phyloP scores from a whole-genome alignment of 2,113 vertebrate genomes.

The Tragelaphus strepsiceros region DNA sequence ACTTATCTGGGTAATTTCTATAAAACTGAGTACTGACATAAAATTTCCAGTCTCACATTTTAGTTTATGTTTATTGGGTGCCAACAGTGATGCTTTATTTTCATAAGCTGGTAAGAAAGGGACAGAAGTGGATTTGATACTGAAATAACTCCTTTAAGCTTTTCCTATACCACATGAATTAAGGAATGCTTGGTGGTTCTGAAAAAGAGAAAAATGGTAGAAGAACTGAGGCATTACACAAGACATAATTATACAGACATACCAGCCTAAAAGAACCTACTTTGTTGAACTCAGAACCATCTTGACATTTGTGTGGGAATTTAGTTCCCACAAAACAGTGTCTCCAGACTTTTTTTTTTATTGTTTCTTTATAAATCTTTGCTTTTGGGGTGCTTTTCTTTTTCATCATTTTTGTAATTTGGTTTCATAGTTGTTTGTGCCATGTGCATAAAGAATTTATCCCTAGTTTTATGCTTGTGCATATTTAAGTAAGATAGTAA shows the following conservation, averaged over 20 bases:
- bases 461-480: not conserved
- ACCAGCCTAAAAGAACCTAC: not conserved
- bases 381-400: not conserved
- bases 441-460: not conserved
- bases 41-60: not conserved
- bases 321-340: conserved; percentile 1
- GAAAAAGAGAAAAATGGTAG: not conserved
- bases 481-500: not conserved
- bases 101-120: not conserved
- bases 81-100: not conserved
- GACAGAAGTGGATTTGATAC: not conserved
- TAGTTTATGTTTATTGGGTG: not conserved
- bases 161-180: not conserved
- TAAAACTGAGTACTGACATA: not conserved
- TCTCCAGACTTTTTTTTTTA: not conserved
- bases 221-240: not conserved
- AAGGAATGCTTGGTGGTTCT: not conserved
- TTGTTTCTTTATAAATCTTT: conserved; percentile 8
- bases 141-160: not conserved
- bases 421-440: not conserved
- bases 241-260: not conserved
- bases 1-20: not conserved
- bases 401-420: conserved; percentile 6
- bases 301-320: not conserved
- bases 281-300: not conserved